Conservation (phyloP, 2,888 invertebrate species). For the Ischnus inquisitorius region DNA sequence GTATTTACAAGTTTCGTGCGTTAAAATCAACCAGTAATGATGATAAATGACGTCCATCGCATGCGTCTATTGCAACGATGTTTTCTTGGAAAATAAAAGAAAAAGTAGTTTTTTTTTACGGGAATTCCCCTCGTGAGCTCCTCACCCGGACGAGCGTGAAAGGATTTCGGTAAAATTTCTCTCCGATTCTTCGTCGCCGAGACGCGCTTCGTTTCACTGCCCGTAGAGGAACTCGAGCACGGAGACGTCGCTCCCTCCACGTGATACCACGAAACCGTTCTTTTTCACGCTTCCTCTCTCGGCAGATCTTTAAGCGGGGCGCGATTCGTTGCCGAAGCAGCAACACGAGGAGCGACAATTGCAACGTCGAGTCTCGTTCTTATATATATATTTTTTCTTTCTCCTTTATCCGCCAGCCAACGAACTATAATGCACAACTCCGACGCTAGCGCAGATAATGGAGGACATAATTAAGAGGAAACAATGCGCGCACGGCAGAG, state of each 20-base stretch:
- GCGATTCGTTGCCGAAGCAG: slow-evolving; percentile 27
- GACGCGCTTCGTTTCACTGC: slow-evolving; percentile 40
- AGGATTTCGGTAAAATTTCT: slow-evolving; percentile 24
- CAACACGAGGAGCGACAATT: neutral
- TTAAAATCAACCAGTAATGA: neutral
- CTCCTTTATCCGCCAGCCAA: neutral
- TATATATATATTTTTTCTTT: slow-evolving; percentile 14
- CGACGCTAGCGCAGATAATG: slow-evolving; percentile 59
- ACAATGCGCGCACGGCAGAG: slow-evolving; percentile 53
- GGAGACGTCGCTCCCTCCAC: slow-evolving; percentile 29
- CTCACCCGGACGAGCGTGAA: slow-evolving; percentile 5
- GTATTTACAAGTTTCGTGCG: slow-evolving; percentile 22
- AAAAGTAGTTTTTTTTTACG: neutral
- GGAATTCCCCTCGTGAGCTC: neutral
- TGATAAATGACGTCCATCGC: neutral
- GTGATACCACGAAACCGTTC: slow-evolving; percentile 4
- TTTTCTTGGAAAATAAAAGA: neutral
- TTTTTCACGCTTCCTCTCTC: slow-evolving; percentile 52
- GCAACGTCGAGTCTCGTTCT: slow-evolving; percentile 17
- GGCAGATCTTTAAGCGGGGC: neutral
- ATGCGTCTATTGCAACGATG: neutral
- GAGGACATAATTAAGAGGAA: slow-evolving; percentile 63
- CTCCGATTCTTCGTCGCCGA: neutral
- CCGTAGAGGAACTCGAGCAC: slow-evolving; percentile 10
- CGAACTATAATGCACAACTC: slow-evolving; percentile 3